These are phyloP conservation scores for Dolichopus griseipennis DNA, from an alignment of 2,888 invertebrate genomes.

Conservation along the genomic window DNA sequence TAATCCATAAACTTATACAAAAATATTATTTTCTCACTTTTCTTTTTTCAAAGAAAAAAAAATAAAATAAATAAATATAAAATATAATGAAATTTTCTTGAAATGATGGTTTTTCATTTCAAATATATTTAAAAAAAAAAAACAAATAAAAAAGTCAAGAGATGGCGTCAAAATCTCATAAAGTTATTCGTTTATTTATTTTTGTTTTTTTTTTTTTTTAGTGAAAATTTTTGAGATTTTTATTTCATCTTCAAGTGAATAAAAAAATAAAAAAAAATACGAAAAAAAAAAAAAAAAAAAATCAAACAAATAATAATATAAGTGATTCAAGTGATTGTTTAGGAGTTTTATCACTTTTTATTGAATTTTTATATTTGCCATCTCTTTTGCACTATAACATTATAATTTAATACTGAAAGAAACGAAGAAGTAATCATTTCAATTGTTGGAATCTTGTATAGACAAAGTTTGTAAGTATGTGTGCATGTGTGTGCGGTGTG, in stretches of 20 bases:
- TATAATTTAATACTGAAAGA: no score
- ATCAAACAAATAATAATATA: no score
- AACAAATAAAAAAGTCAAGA: not conserved
- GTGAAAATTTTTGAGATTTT: not conserved
- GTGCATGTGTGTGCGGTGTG: no score
- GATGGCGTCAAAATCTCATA: conserved; percentile 6
- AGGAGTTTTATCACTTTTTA: not conserved
- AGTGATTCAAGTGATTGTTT: not conserved
- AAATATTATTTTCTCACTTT: not conserved
- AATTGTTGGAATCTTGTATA: no score
- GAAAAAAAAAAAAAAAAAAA: no score
- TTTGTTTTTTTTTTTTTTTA: not conserved
- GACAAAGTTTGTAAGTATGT: no score
- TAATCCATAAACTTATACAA: not conserved
- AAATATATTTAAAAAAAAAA: not conserved
- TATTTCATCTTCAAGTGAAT: not conserved
- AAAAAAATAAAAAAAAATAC: no score
- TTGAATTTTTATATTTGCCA: not conserved
- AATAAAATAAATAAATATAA: no score
- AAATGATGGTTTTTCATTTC: not conserved
- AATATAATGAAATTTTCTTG: not conserved
- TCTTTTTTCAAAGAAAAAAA: no score
- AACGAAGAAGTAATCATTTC: no score
- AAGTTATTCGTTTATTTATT: not conserved
- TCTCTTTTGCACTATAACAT: no score